Evolutionary conservation across 2,888 invertebrate species (phyloP).

Genomic region (Ditylenchus weischeri): DNA sequence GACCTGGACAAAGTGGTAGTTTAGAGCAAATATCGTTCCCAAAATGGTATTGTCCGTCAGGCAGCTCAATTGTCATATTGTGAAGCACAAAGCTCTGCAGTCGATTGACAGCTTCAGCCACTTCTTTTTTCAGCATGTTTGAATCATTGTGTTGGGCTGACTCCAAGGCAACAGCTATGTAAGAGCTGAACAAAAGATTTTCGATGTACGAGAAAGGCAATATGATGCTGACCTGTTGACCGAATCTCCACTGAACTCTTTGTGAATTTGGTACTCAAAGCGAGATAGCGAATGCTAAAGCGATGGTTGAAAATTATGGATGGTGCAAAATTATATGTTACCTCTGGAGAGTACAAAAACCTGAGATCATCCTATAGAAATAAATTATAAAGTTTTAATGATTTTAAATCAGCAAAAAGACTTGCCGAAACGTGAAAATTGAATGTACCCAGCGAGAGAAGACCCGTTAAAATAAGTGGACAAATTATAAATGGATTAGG

Average conservation of each 20-base stretch:
- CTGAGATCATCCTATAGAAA: constrained; percentile 54
- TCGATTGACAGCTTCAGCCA: constrained; percentile 35
- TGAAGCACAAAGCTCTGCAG: constrained; percentile 51
- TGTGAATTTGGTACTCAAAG: constrained; percentile 55
- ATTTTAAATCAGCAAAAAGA: not conserved
- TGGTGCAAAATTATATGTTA: too few relatives aligned
- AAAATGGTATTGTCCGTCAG: constrained; percentile 41
- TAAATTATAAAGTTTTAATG: constrained; percentile 5
- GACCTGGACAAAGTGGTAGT: constrained; percentile 45
- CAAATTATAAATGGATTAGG: constrained; percentile 49
- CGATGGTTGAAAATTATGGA: too few relatives aligned
- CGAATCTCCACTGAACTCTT: constrained; percentile 56
- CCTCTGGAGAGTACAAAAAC: constrained; percentile 55
- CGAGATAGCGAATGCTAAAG: constrained; percentile 46
- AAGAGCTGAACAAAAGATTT: constrained; percentile 42
- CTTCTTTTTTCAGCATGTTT: constrained; percentile 44
- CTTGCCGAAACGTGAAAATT: constrained; percentile 49
- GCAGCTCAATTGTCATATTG: constrained; percentile 51
- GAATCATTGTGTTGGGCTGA: constrained; percentile 35
- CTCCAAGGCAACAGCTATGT: constrained; percentile 54
- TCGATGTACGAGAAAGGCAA: not conserved
- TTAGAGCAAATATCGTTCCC: constrained; percentile 51
- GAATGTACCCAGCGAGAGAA: constrained; percentile 48
- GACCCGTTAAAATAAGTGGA: constrained; percentile 47
- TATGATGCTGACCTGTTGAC: constrained; percentile 45